Conservation (phyloP, 2,888 invertebrate species). For the Ametastegia equiseti region DNA sequence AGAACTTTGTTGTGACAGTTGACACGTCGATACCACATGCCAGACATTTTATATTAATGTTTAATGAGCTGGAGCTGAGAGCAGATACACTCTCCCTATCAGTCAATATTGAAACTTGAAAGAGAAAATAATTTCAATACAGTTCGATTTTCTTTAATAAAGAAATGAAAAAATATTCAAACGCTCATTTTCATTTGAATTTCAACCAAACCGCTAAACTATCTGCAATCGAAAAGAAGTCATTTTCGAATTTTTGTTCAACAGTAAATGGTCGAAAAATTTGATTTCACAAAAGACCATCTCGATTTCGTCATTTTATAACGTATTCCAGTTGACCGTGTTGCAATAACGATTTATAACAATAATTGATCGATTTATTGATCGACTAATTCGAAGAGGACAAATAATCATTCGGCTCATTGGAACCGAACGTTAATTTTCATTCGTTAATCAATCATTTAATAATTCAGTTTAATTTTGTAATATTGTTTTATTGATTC, state of each 20-base stretch:
- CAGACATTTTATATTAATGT: not conserved
- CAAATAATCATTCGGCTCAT: not conserved
- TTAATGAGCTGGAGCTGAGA: not conserved
- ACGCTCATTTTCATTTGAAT: not conserved
- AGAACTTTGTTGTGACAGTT: conserved; percentile 18
- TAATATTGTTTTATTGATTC: not conserved
- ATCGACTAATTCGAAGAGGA: not conserved
- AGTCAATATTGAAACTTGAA: not conserved
- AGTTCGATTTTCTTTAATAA: too few relatives aligned
- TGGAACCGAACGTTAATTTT: not conserved
- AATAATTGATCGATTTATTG: too few relatives aligned
- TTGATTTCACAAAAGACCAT: too few relatives aligned
- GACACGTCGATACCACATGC: not conserved
- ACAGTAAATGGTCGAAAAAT: too few relatives aligned
- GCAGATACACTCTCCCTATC: not conserved
- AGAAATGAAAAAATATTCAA: too few relatives aligned
- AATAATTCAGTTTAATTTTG: not conserved
- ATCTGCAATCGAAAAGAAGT: not conserved
- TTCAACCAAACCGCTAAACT: not conserved
- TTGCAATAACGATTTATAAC: too few relatives aligned
- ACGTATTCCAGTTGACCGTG: too few relatives aligned
- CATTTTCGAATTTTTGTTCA: not conserved
- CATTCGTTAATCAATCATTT: not conserved
- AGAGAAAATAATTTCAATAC: too few relatives aligned
- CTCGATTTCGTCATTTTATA: not conserved